These are phyloP conservation scores for Torymus auratus DNA, from an alignment of 2,888 invertebrate genomes.

Conservation along the genomic window DNA sequence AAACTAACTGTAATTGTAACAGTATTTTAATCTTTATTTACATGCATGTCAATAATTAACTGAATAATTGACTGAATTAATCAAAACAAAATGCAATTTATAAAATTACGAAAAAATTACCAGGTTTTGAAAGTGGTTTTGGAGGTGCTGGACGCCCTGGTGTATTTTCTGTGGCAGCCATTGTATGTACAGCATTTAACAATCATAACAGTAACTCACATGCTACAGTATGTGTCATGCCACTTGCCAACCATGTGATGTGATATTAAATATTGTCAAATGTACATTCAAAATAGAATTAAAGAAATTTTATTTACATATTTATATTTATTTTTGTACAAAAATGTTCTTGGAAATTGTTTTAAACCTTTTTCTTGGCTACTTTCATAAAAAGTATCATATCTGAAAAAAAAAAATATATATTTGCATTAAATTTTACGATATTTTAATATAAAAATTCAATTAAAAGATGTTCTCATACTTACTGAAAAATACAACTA, in stretches of 20 bases:
- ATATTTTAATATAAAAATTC: slow-evolving; percentile 12
- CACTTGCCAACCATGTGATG: slow-evolving; percentile 26
- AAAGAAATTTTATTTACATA: slow-evolving; percentile 21
- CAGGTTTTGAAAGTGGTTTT: slow-evolving; percentile 74
- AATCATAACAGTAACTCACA: slow-evolving; percentile 50
- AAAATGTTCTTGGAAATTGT: slow-evolving; percentile 20
- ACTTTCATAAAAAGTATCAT: slow-evolving; percentile 97
- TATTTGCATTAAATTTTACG: slow-evolving; percentile 11
- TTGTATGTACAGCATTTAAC: slow-evolving; percentile 51
- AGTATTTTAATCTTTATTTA: slow-evolving; percentile 39
- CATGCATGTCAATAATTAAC: slow-evolving; percentile 27
- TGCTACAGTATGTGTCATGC: slow-evolving; percentile 48
- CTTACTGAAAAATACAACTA: slow-evolving; percentile 92
- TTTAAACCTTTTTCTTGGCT: slow-evolving; percentile 75
- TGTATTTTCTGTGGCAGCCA: slow-evolving; percentile 64
- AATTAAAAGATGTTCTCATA: slow-evolving; percentile 30
- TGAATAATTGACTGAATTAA: slow-evolving; percentile 1
- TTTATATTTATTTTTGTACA: slow-evolving; percentile 27
- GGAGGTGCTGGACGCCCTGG: slow-evolving; percentile 69
- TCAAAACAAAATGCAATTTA: slow-evolving; percentile 32
- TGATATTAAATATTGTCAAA: slow-evolving; percentile 39
- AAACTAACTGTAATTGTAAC: slow-evolving; percentile 5
- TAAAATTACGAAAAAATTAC: slow-evolving; percentile 65
- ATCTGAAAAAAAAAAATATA: slow-evolving; percentile 78
- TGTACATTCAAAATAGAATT: slow-evolving; percentile 3